phyloP scores from a whole-genome alignment of 2,888 invertebrate genomes.

The Antheraea assamensis region DNA sequence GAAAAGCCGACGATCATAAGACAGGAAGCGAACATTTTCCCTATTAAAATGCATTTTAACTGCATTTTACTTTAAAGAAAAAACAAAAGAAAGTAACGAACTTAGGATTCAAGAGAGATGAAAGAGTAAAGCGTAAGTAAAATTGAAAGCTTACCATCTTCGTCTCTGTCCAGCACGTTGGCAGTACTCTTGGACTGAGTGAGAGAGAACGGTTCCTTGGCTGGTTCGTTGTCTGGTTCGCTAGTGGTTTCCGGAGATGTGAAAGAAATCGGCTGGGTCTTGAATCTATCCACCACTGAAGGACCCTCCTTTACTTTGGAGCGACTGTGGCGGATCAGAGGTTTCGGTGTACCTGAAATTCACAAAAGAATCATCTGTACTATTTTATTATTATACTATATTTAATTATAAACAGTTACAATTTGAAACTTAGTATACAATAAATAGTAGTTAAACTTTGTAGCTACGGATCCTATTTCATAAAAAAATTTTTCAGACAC shows the following conservation, averaged over 20 bases:
- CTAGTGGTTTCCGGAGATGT: conserved; percentile 56
- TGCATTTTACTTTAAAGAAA: conserved; percentile 46
- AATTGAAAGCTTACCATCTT: conserved; percentile 68
- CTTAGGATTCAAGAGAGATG: conserved; percentile 25
- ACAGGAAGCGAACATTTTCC: conserved; percentile 60
- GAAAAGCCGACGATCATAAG: conserved; percentile 79
- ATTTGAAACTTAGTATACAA: too few species aligned
- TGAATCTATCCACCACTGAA: conserved; percentile 79
- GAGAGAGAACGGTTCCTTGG: conserved; percentile 54
- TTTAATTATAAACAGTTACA: too few species aligned
- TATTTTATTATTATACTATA: too few species aligned
- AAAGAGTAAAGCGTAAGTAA: conserved; percentile 22
- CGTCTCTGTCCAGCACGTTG: conserved; percentile 77
- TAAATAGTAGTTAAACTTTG: too few species aligned
- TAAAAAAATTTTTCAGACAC: too few species aligned
- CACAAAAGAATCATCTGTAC: conserved; percentile 6
- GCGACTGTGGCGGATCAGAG: conserved; percentile 74
- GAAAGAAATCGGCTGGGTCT: conserved; percentile 88
- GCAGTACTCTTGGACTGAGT: conserved; percentile 70
- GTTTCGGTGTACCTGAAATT: conserved; percentile 76
- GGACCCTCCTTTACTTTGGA: conserved; percentile 71
- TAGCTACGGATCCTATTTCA: too few species aligned
- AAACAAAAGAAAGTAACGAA: conserved; percentile 29
- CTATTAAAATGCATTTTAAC: conserved; percentile 60
- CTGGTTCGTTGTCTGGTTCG: conserved; percentile 32